phyloP scores from a whole-genome alignment of 2,113 vertebrate species.

The Furnarius figulus region DNA sequence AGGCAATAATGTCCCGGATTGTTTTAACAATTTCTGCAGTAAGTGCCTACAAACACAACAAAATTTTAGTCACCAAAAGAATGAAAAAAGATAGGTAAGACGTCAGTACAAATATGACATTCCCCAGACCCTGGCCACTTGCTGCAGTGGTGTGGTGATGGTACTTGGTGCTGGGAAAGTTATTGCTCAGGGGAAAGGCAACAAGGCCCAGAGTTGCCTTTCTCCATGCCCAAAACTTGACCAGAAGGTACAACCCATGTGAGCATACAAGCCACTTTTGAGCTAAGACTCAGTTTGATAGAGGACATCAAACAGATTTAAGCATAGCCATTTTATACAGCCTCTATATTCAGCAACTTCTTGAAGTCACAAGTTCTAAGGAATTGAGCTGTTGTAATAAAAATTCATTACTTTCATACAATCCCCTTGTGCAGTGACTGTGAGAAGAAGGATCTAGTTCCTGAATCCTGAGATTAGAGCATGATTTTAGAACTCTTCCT shows the following conservation, averaged over 20 bases:
- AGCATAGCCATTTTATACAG: background rate
- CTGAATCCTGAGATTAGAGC: background rate
- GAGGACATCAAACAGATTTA: background rate
- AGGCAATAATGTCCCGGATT: conserved; percentile 95
- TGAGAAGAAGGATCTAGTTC: background rate
- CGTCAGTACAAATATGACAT: background rate
- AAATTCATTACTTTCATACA: background rate
- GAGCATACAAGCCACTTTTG: background rate
- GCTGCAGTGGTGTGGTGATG: too few relatives aligned
- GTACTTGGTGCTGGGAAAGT: background rate
- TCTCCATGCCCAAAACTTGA: background rate
- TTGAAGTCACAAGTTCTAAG: background rate
- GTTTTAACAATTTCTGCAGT: conserved; percentile 99
- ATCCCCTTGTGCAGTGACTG: background rate
- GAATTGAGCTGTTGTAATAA: background rate
- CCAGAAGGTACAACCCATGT: background rate
- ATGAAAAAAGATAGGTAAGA: background rate
- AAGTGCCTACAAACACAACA: conserved; percentile 79
- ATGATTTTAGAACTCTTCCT: background rate
- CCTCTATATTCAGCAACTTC: background rate
- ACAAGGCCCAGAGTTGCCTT: background rate
- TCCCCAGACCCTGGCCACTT: background rate
- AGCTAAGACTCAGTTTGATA: background rate
- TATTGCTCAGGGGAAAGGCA: background rate
- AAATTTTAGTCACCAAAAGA: background rate